phyloP scores from a whole-genome alignment of 2,888 invertebrate species.

The Campoplex nolae region DNA sequence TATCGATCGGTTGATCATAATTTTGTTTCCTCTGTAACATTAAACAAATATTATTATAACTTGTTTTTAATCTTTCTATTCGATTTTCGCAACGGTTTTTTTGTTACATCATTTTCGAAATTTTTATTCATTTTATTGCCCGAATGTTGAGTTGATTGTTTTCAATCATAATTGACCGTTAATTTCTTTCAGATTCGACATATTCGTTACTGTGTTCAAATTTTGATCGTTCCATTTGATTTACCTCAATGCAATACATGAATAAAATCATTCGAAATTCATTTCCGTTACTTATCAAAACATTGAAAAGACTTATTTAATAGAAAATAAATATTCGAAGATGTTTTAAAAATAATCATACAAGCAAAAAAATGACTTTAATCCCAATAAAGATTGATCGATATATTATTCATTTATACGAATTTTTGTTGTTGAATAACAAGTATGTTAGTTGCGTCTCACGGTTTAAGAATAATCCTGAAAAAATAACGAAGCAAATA shows the following conservation, averaged over 20 bases:
- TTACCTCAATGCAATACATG: no score
- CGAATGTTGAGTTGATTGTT: not conserved
- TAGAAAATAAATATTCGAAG: not conserved
- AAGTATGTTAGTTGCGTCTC: not conserved
- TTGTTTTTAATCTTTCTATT: not conserved
- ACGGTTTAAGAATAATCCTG: not conserved
- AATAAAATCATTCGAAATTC: no score
- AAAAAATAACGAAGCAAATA: not conserved
- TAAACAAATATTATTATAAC: not conserved
- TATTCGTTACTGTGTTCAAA: no score
- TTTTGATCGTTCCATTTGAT: no score
- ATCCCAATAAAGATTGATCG: no score
- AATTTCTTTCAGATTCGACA: no score
- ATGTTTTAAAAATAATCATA: not conserved
- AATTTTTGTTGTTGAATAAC: not conserved
- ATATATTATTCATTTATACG: not conserved
- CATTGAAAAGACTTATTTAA: no score
- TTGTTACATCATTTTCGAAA: not conserved
- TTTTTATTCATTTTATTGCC: not conserved
- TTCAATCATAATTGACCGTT: not conserved
- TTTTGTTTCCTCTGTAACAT: constrained; percentile 42
- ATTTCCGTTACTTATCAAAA: no score
- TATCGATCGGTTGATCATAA: not conserved
- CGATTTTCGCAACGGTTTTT: not conserved
- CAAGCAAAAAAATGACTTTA: not conserved